A percentile compares a stretch with the other conserved stretches of the same genome.
Conservation (phyloP, 2,113 vertebrate species). For the Cranoglanis bouderius region DNA sequence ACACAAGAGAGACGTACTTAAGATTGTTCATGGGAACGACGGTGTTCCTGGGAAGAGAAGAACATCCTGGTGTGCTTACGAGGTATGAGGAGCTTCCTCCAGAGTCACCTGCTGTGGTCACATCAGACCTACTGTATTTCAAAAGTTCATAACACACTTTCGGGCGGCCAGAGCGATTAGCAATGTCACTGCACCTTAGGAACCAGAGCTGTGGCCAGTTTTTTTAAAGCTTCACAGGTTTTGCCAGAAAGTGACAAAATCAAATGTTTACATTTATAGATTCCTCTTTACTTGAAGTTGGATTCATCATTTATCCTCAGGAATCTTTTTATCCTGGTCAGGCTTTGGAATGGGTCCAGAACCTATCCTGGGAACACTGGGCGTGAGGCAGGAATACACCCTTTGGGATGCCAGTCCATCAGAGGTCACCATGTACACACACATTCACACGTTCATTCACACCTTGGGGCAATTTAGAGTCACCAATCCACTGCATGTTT, state of each 20-base stretch:
- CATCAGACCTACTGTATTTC: neutral
- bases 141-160: neutral
- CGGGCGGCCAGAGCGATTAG: neutral
- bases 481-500: neutral
- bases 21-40: constrained; percentile 19
- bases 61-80: constrained; percentile 27
- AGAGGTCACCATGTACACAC: neutral
- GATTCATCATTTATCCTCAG: neutral
- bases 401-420: neutral
- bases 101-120: constrained; percentile 23
- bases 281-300: neutral
- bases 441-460: neutral
- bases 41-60: neutral
- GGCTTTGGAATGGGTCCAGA: neutral
- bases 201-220: neutral
- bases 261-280: neutral
- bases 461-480: neutral
- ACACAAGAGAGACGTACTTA: constrained; percentile 8
- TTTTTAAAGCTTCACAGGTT: neutral
- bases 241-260: constrained; percentile 6
- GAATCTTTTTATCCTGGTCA: neutral
- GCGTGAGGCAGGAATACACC: neutral
- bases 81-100: constrained; percentile 5
- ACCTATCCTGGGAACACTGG: neutral
- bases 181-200: neutral